Conservation (phyloP, 2,888 invertebrate species). For the Ennomos quercinarius region DNA sequence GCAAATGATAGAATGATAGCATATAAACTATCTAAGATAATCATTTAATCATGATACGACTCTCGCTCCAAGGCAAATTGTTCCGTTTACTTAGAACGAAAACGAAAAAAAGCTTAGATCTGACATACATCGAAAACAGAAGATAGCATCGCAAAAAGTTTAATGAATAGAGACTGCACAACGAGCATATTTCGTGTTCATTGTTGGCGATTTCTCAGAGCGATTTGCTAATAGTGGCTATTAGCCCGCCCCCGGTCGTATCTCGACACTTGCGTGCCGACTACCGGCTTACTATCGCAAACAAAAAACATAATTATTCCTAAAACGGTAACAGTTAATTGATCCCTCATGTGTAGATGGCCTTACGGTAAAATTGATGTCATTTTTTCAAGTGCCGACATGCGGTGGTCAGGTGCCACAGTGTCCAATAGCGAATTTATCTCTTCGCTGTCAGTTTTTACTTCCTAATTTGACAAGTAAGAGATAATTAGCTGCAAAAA, state of each 20-base stretch:
- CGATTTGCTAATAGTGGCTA: constrained; percentile 79
- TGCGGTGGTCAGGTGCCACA: constrained; percentile 51
- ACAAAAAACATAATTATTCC: constrained; percentile 79
- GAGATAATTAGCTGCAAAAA: constrained; percentile 47
- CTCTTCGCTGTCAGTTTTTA: constrained; percentile 52
- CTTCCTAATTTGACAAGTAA: constrained; percentile 47
- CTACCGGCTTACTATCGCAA: constrained; percentile 66
- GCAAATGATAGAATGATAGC: constrained; percentile 69
- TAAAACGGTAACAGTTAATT: constrained; percentile 80
- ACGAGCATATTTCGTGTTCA: constrained; percentile 79
- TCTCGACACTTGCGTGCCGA: constrained; percentile 63
- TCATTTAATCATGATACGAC: constrained; percentile 76
- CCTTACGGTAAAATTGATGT: constrained; percentile 70
- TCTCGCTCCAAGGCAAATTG: constrained; percentile 63
- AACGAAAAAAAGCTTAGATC: constrained; percentile 56
- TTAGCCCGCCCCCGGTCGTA: constrained; percentile 71
- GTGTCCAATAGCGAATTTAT: constrained; percentile 50
- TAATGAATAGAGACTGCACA: constrained; percentile 74
- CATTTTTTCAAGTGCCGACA: constrained; percentile 60
- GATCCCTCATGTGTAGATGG: constrained; percentile 64
- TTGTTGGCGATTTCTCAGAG: constrained; percentile 80
- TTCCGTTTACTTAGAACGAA: constrained; percentile 64
- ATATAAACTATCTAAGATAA: constrained; percentile 64
- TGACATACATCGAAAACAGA: constrained; percentile 73
- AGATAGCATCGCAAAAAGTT: constrained; percentile 67